Evolutionary conservation across 2,797 vertebrate species (phyloP).

Genomic region (Phalanger gymnotis): DNA sequence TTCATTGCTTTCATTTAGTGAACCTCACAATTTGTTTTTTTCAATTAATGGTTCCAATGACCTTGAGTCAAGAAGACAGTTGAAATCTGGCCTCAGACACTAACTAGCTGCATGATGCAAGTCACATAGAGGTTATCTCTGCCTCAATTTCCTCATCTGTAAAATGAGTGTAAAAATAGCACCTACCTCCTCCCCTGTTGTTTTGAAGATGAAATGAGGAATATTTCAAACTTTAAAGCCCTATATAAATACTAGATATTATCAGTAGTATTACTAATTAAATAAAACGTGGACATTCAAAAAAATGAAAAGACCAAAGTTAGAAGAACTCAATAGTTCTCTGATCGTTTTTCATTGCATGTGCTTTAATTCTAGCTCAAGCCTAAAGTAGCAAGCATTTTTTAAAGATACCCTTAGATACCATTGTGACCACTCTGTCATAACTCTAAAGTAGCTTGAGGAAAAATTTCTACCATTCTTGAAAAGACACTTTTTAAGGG

Average conservation of each 20-base stretch:
- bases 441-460: conserved; percentile 67
- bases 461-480: conserved; percentile 55
- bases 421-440: conserved; percentile 64
- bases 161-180: not conserved
- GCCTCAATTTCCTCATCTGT: not conserved
- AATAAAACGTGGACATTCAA: not conserved
- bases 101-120: not conserved
- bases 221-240: not conserved
- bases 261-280: not conserved
- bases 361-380: conserved; percentile 58
- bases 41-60: not conserved
- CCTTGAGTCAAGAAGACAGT: not conserved
- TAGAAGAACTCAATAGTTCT: conserved; percentile 53
- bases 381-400: conserved; percentile 58
- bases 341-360: conserved; percentile 48
- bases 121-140: not conserved
- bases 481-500: conserved; percentile 71
- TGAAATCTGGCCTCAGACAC: not conserved
- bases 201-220: not conserved
- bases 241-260: not conserved
- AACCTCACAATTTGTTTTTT: not conserved
- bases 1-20: not conserved
- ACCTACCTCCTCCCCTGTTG: not conserved
- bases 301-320: conserved; percentile 31
- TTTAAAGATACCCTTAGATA: conserved; percentile 68